These are phyloP conservation scores for Procambarus virginalis DNA, from an alignment of 1,140 invertebrate species.

Conservation along the genomic window DNA sequence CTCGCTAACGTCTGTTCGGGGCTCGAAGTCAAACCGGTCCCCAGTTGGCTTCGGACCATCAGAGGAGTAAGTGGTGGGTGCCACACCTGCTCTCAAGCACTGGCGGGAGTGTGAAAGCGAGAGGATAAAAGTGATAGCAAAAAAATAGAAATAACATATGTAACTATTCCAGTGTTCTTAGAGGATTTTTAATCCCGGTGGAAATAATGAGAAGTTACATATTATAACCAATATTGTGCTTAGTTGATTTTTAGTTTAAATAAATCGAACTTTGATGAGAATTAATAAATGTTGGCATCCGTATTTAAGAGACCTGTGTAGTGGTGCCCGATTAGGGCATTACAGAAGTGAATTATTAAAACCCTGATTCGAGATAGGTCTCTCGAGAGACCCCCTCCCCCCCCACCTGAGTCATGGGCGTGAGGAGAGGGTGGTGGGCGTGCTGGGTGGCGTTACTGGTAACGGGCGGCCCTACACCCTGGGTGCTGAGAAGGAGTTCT, in stretches of 20 bases:
- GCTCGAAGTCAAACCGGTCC: not conserved
- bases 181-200: not conserved
- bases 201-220: not conserved
- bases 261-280: not conserved
- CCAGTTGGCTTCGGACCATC: slow-evolving; percentile 32
- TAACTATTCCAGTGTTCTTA: not conserved
- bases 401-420: slow-evolving; percentile 21
- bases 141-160: not conserved
- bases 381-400: not conserved
- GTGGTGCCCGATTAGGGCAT: not conserved
- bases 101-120: slow-evolving; percentile 27
- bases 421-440: slow-evolving; percentile 38
- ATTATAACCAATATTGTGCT: not conserved
- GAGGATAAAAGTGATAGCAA: slow-evolving; percentile 31
- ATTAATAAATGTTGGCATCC: slow-evolving; percentile 14
- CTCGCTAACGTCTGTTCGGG: not conserved
- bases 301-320: not conserved
- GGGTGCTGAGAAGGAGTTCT: slow-evolving; percentile 12
- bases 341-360: not conserved
- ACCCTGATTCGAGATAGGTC: not conserved
- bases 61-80: slow-evolving; percentile 11
- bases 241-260: not conserved
- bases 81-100: not conserved
- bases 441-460: slow-evolving; percentile 41
- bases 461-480: not conserved